These are phyloP conservation scores for Lutjanus argentimaculatus DNA, from an alignment of 2,797 vertebrate species.

Conservation along the genomic window DNA sequence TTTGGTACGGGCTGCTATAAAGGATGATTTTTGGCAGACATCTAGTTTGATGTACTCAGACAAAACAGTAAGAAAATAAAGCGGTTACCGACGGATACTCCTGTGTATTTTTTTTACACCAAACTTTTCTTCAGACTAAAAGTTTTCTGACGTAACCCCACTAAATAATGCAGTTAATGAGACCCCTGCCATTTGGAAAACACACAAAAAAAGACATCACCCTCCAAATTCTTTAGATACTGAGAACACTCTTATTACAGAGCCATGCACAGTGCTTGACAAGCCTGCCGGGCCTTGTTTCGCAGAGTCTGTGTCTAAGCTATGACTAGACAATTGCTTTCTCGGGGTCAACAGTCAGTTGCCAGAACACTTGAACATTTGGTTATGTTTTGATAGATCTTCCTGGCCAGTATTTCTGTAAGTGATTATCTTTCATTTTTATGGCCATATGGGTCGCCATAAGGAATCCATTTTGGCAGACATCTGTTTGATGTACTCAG, in stretches of 20 bases:
- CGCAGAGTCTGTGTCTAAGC: background rate
- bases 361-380: conserved; percentile 2
- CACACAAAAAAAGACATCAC: too few species aligned
- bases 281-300: too few species aligned
- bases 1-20: conserved; percentile 27
- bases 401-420: background rate
- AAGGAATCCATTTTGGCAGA: conserved; percentile 34
- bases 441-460: conserved; percentile 22
- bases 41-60: conserved; percentile 23
- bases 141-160: too few species aligned
- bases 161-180: too few species aligned
- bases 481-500: conserved; percentile 27
- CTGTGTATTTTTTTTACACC: too few species aligned
- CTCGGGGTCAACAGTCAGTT: background rate
- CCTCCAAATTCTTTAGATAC: too few species aligned
- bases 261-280: too few species aligned
- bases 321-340: background rate
- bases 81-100: conserved; percentile 37
- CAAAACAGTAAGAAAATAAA: conserved; percentile 48
- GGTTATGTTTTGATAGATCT: conserved; percentile 1
- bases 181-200: too few species aligned
- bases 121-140: too few species aligned
- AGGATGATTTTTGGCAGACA: conserved; percentile 27
- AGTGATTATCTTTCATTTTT: conserved; percentile 40
- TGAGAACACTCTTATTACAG: too few species aligned